Percentiles rank a stretch among this genome's conserved stretches.
These are phyloP conservation scores for Tromatobia lineatoria DNA, from an alignment of 2,888 invertebrate species.

Conservation along the genomic window DNA sequence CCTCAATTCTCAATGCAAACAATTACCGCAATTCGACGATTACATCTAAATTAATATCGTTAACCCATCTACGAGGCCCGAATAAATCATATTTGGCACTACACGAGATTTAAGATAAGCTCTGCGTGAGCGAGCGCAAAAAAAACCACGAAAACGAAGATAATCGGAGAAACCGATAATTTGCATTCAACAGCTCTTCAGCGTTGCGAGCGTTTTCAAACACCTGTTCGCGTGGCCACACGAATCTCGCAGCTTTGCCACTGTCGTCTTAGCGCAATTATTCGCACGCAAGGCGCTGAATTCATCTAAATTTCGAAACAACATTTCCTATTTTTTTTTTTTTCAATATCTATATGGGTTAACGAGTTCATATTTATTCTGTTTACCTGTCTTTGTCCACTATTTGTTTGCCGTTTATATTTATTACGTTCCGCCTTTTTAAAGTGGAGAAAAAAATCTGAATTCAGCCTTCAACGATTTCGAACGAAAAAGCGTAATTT, in stretches of 20 bases:
- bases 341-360: not conserved
- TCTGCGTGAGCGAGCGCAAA: slow-evolving; percentile 50
- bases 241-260: slow-evolving; percentile 49
- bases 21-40: not conserved
- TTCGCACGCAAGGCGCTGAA: slow-evolving; percentile 10
- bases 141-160: slow-evolving; percentile 64
- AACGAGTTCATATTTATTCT: not conserved
- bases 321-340: slow-evolving; percentile 11
- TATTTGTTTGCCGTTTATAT: slow-evolving; percentile 20
- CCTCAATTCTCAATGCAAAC: not conserved
- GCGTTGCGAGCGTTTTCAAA: slow-evolving; percentile 67
- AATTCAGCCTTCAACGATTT: no score
- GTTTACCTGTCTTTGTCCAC: not conserved
- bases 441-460: not conserved
- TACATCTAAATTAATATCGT: slow-evolving; percentile 3
- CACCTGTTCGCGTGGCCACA: slow-evolving; percentile 73
- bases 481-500: not conserved
- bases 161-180: slow-evolving; percentile 74
- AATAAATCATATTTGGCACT: not conserved
- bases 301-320: not conserved
- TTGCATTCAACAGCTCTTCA: slow-evolving; percentile 74
- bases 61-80: not conserved
- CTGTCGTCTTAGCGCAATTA: not conserved
- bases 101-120: not conserved
- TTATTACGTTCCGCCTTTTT: slow-evolving; percentile 21